Conservation (phyloP, 2,888 invertebrate species). For the Odontomyia ornata region DNA sequence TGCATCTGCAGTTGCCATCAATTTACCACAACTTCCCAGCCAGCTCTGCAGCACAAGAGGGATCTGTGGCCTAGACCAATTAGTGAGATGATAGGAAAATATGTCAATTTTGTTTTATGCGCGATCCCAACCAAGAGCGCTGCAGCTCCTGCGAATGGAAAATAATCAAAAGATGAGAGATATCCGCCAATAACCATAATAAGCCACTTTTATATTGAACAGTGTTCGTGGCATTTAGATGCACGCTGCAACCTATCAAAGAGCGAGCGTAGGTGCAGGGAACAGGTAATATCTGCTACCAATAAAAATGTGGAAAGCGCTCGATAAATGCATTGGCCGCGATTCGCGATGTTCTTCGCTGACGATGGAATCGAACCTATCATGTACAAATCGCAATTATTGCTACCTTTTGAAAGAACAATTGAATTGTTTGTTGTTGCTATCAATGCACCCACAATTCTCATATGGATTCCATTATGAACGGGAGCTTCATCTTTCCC, state of each 20-base stretch:
- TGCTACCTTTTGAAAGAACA: constrained; percentile 48
- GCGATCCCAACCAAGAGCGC: constrained; percentile 35
- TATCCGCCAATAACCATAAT: constrained; percentile 51
- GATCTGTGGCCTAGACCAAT: constrained; percentile 50
- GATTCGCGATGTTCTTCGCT: constrained; percentile 47
- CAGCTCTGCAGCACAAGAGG: background rate
- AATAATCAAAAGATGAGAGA: constrained; percentile 50
- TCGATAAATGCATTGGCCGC: constrained; percentile 15
- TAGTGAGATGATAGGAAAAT: constrained; percentile 54
- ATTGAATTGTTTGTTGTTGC: constrained; percentile 52
- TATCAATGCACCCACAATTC: constrained; percentile 31
- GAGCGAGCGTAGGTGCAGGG: constrained; percentile 44
- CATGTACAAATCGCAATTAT: constrained; percentile 52
- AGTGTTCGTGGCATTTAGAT: constrained; percentile 18
- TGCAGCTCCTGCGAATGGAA: constrained; percentile 48
- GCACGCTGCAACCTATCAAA: constrained; percentile 5
- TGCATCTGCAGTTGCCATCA: too few relatives aligned
- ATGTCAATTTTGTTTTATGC: constrained; percentile 54
- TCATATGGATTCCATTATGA: constrained; percentile 17
- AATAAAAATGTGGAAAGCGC: constrained; percentile 25
- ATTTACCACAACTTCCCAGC: too few relatives aligned
- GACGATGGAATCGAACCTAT: constrained; percentile 44
- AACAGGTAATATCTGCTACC: constrained; percentile 41
- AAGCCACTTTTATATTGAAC: constrained; percentile 44
- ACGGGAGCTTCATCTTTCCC: constrained; percentile 3